phyloP scores from a whole-genome alignment of 2,113 vertebrate genomes.

The Genyomyrus donnyi region DNA sequence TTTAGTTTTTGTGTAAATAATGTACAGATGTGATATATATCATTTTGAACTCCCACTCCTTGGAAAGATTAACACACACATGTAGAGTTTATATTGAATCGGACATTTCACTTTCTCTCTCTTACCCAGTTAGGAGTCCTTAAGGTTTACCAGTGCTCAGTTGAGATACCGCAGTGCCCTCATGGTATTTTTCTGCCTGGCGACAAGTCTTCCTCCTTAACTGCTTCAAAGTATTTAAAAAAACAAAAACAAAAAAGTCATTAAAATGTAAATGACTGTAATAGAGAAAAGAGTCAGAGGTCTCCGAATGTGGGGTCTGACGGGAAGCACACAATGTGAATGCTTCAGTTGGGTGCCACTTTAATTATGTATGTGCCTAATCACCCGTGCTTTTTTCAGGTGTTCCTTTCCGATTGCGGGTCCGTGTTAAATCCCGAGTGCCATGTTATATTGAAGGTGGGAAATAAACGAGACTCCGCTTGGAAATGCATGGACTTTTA shows the following conservation, averaged over 20 bases:
- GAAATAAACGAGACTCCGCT: not conserved
- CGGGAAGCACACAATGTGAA: not conserved
- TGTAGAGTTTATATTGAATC: not conserved
- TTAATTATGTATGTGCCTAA: not conserved
- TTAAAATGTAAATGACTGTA: conserved; percentile 11
- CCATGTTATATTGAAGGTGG: not conserved
- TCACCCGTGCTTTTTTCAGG: not conserved
- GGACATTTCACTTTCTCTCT: not conserved
- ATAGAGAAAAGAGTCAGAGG: not conserved
- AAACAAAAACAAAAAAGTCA: not conserved
- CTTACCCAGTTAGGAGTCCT: not conserved
- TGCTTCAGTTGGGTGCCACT: not conserved
- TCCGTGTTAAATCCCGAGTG: not conserved
- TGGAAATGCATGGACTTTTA: not conserved
- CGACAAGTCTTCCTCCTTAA: not conserved
- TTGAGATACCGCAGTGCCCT: not conserved
- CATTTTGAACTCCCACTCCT: not conserved
- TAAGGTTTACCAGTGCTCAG: not conserved
- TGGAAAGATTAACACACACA: not conserved
- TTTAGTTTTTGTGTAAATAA: not conserved
- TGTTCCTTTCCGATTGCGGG: not conserved
- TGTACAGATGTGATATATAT: not conserved
- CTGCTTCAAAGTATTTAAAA: not conserved
- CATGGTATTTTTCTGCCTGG: not conserved
- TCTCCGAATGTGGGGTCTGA: not conserved